Base-by-base conservation (phyloP, 2,797 vertebrate genomes). In the Sebastes diploproa region DNA sequence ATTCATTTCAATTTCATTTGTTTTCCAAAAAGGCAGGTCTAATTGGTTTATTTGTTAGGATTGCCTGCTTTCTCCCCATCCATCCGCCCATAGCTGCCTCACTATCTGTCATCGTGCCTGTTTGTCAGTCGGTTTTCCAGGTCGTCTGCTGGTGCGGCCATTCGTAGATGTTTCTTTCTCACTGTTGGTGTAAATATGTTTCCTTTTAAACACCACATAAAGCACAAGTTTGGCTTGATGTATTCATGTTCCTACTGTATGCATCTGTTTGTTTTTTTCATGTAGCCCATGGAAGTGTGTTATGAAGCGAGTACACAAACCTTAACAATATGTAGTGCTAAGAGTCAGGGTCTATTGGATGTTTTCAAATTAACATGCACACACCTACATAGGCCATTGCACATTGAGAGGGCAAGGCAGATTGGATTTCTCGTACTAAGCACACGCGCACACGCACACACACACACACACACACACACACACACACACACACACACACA, bases 381-480 rank as follows among this genome's bases (percentile, higher is more conserved):
- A 67, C 2, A 59, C 56, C 70, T 2, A 74, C n/a, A 65, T 20
- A 46, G n/a, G 25, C 59, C 60, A 32, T 25, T 75, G n/a, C 72
- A 76, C 81, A 62, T n/a, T 34, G 13, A 75, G 38, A 46, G 29
- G 75, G 72, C 38, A 36, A 67, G 59, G n/a, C 69, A 68, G 72
- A 80, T 66, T 81, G 27, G 55, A 66, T 82, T 64, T 81, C 16
- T 74, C 65, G 34, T 27, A 18, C 20, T 65, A 42, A 72, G 74
- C 68, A 55, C 23, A 55, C 56, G 20, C 60, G 74, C 68, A 46
- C 23, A 55, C 56, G 20, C 60, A 30, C 2, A 32, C 60, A 72
- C 22, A 34, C 16, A 72, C 22, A 34, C 16, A 32, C 14, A 25
- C 60, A 30, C 60, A 72, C 13, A 58, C 32, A 56, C 18, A 1